Base-by-base conservation (phyloP, 2,888 invertebrate genomes). In the Bombylius discolor region DNA sequence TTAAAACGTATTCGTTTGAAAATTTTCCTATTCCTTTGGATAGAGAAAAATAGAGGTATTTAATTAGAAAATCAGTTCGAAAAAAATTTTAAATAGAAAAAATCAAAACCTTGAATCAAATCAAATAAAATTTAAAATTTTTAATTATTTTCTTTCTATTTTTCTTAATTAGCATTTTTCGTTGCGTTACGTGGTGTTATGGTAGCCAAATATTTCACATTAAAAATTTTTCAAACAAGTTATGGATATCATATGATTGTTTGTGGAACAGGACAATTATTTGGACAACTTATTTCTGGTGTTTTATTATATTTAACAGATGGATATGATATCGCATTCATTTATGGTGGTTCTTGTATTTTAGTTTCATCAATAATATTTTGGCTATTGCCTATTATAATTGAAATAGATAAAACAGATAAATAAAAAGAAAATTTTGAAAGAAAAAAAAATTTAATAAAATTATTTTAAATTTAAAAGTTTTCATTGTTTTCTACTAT, bases 181-280 rank as follows among this genome's bases (percentile, higher is more conserved):
- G 82, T 86, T 9, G 82, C 88, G 0, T 73, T 90, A 51, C 80
- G 89, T 59, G 84, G 89, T 33, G 82, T 89, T 52, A 79, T 90
- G 53, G 78, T 88, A 56, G 89, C 89, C 7, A 86, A 87, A 62
- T 75, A 87, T 23, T 69, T 89, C 54, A 88, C 89, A 0, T 73
- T 89, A 61, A 84, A 87, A 59, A 84, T 83, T 65, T 71, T 90
- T 58, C 89, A 88, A 14, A 89, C 87, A 69, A 85, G 87, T 33
- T 89, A 88, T 70, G 89, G 89, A 14, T 71, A 90, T 36, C 75
- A 84, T 12, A 76, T 87, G 50, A 74, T 90, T 63, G 86, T 86
- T 66, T 87, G 88, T 77, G 89, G 89, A 5, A 65, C 85, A 49
- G 86, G 85, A 4, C 83, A 84, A 0, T 78, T 85, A 11, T 71